Percentiles rank a stretch among this genome's conserved stretches.
Conservation (phyloP, 2,888 invertebrate genomes). For the Schizaphis graminum region DNA sequence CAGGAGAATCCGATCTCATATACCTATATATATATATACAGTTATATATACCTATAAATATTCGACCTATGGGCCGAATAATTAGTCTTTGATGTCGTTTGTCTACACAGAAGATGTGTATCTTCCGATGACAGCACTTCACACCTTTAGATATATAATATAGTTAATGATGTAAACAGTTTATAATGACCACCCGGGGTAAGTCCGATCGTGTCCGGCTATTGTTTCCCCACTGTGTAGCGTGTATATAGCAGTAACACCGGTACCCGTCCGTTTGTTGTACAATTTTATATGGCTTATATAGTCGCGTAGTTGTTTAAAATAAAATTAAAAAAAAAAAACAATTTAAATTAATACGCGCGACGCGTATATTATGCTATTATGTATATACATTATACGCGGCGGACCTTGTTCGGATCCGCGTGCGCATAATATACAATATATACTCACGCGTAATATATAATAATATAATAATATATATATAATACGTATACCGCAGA, state of each 20-base stretch:
- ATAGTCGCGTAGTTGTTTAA: background rate
- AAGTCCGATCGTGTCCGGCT: conserved; percentile 57
- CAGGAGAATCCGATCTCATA: background rate
- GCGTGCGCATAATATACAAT: background rate
- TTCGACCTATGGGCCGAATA: conserved; percentile 25
- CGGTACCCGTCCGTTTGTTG: background rate
- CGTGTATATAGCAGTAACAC: background rate
- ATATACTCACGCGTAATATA: background rate
- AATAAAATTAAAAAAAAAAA: background rate
- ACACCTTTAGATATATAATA: conserved; percentile 32
- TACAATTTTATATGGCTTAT: background rate
- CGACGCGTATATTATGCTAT: background rate
- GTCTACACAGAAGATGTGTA: conserved; percentile 14
- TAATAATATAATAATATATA: background rate
- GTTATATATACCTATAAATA: conserved; percentile 5
- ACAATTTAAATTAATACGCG: conserved; percentile 43
- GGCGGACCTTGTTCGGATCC: background rate
- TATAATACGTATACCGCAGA: background rate
- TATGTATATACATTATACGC: background rate
- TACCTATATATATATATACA: background rate
- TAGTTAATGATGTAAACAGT: conserved; percentile 61
- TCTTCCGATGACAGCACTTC: conserved; percentile 52
- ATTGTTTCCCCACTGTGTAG: conserved; percentile 36
- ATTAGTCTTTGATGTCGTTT: conserved; percentile 30
- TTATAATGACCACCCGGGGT: conserved; percentile 60